These are phyloP conservation scores for Archocentrus centrarchus DNA, from an alignment of 2,113 vertebrate species.

Conservation along the genomic window DNA sequence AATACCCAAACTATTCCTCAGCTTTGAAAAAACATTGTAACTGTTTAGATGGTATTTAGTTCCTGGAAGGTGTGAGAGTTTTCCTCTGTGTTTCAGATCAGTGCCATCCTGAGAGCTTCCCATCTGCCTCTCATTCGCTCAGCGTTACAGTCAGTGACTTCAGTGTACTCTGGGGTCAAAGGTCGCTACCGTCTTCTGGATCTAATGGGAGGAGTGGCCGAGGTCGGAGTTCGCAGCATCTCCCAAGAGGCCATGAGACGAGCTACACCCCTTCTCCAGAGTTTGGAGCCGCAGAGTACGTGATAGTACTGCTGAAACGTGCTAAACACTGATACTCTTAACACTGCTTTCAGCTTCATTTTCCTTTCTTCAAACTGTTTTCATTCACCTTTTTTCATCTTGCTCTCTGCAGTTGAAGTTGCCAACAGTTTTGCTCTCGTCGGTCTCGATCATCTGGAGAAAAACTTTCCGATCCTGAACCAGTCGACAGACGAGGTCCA, in stretches of 20 bases:
- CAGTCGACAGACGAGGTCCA: slow-evolving; percentile 78
- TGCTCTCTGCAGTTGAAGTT: slow-evolving; percentile 63
- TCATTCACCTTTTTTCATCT: not conserved
- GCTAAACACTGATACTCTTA: not conserved
- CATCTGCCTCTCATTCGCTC: slow-evolving; percentile 78
- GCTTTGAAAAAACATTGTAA: not conserved
- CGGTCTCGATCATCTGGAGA: slow-evolving; percentile 77
- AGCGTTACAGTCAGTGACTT: slow-evolving; percentile 53
- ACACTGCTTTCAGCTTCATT: not conserved
- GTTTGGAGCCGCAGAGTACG: slow-evolving; percentile 78
- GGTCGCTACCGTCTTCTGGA: slow-evolving; percentile 71
- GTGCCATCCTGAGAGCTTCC: slow-evolving; percentile 52
- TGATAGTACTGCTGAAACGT: not conserved
- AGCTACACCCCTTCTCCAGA: slow-evolving; percentile 73
- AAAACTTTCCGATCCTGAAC: slow-evolving; percentile 74
- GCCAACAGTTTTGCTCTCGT: slow-evolving; percentile 71
- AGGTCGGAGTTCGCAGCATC: slow-evolving; percentile 62
- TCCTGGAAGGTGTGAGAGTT: not conserved
- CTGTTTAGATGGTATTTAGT: too few species aligned
- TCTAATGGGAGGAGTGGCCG: slow-evolving; percentile 70
- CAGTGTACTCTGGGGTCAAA: slow-evolving; percentile 64
- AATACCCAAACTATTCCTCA: not conserved
- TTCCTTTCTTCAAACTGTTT: not conserved
- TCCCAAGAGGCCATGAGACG: slow-evolving; percentile 55
- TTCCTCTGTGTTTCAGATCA: slow-evolving; percentile 43